Base-by-base conservation (phyloP, 2,113 vertebrate genomes). In the Daboia siamensis region DNA sequence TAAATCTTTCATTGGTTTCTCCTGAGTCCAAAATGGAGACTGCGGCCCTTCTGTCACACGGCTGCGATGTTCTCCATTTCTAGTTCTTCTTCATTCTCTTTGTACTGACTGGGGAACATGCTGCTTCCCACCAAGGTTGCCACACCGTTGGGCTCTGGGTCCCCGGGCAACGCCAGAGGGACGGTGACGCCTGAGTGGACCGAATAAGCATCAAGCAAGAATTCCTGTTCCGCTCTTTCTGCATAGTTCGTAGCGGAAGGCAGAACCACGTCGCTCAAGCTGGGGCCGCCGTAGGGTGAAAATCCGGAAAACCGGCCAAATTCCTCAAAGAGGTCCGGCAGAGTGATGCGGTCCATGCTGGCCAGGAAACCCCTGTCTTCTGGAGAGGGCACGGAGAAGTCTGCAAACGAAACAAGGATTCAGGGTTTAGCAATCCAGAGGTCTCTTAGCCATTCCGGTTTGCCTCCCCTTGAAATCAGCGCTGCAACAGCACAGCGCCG, bases 51-150 rank as follows among this genome's bases (percentile, higher is more conserved):
- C 48, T n/a, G 29, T 94, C 93, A 94, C n/a, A 87, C 29, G 24
- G 48, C 15, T 17, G 21, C 4, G 1, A 15, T 4, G 0, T 20
- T 61, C 46, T 86, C 86, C 69, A 29, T 80, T 61, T 91, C 96
- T 88, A 15, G 93, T 86, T 51, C n/a, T 23, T 95, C 95, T 7
- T 94, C 96, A 1, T 94, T 92, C 7, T 94, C 93, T 80, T 96
- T 95, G 94, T 96, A 97, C 87, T 97, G 96, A 12, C 96, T 96
- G 56, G 97, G 97, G 24, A 96, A 96, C 94, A 97, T 96, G 88
- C 97, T 97, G 93, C 94, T 95, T 46, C 97, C 96, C 86, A 97
- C 96, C 10, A 97, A 93, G 86, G 95, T 96, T 48, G 97, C 96
- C 0, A 95, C 97, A n/a, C 94, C 96, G 15, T 94, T 96, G 0